phyloP scores from a whole-genome alignment of 1,140 invertebrate genomes.

The Apocrypta bakeri region DNA sequence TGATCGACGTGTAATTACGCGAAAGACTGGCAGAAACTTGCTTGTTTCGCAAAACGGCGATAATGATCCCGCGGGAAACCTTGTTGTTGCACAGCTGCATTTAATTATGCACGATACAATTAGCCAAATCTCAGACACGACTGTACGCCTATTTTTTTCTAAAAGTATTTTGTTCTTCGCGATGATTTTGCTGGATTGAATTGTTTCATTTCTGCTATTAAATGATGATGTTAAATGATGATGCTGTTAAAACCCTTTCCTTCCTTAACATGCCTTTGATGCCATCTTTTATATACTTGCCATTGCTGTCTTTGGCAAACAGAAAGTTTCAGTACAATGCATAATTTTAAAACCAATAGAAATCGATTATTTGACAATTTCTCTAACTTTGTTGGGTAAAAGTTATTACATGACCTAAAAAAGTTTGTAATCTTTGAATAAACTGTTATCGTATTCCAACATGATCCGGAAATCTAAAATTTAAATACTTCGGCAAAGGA shows the following conservation, averaged over 20 bases:
- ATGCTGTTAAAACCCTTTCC: constrained; percentile 16
- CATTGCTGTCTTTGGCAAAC: constrained; percentile 15
- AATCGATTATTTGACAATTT: neutral
- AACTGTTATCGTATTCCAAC: too few relatives aligned
- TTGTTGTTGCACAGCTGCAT: neutral
- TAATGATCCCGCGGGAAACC: constrained; percentile 29
- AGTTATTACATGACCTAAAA: neutral
- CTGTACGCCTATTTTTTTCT: neutral
- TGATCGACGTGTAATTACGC: constrained; percentile 62
- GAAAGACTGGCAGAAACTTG: constrained; percentile 57
- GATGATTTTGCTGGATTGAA: neutral
- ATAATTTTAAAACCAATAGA: constrained; percentile 14
- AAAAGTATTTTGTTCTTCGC: neutral
- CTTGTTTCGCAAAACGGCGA: constrained; percentile 54
- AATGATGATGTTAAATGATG: neutral
- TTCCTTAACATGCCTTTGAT: neutral
- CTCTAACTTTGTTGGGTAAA: neutral
- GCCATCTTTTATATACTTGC: neutral
- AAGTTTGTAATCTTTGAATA: neutral
- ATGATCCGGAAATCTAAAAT: neutral
- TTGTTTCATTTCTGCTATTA: neutral
- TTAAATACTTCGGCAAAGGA: neutral
- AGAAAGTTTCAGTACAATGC: neutral
- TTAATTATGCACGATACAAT: constrained; percentile 37
- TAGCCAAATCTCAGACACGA: neutral